Base-by-base conservation (phyloP, 1,140 invertebrate genomes). In the Yoshiicerus persimilis region DNA sequence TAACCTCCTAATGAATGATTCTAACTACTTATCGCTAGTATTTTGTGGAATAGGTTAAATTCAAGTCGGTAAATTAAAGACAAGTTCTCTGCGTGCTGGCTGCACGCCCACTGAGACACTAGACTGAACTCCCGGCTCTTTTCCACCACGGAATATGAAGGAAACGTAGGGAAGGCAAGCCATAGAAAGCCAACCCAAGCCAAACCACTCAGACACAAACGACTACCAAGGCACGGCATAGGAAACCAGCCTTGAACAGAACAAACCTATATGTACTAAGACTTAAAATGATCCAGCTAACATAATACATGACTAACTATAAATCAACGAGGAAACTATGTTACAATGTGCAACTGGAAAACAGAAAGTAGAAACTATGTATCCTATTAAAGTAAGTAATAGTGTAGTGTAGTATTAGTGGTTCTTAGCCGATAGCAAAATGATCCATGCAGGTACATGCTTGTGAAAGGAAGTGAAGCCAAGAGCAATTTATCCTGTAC, bases 41-140 rank as follows among this genome's bases (percentile, higher is more conserved):
- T 70, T 70, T 32, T 10, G 10, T 13, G 13, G 66, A 70, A 70
- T 70, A 16, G 13, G 75, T 4, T 36, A 34, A 80, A 38, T 80
- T 80, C 32, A 80, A 23, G 75, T 80, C 34, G 30, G 75, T 36
- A 80, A 80, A 80, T 80, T 80, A 80, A 32, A 80, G 75, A 80
- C 75, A 80, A 80, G 75, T 80, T 34, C 75, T 36, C 75, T 80
- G 75, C 75, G 75, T 80, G 75, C 75, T 80, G 16, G 30, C 75
- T 32, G 75, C 75, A 80, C 75, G 75, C 75, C 75, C 75, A 80
- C 75, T 80, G 75, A 80, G 75, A 80, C 75, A 80, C 32, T 80
- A 13, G n/a, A 38, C 75, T 80, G 5, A 80, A 80, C 75, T 80
- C 75, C 75, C 75, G 75, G 75, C 75, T 80, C 75, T 80, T 80